Evolutionary conservation across 2,113 vertebrate species (phyloP).

Genomic region (Petaurus breviceps): DNA sequence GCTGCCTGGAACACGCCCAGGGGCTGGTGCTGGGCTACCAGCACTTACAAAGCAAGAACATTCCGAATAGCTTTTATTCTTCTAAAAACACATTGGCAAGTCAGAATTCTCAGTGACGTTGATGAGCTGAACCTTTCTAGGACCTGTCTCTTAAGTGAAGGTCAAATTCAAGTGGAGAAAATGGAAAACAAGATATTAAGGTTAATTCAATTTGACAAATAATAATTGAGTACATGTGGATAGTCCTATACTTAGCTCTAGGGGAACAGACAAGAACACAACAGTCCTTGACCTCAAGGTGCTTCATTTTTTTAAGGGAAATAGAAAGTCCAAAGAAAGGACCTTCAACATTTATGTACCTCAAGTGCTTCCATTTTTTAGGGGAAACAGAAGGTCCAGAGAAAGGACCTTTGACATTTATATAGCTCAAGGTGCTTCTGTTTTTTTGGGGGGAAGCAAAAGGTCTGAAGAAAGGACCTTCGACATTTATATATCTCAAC

Average conservation of each 20-base stretch:
- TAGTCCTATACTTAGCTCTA: not conserved
- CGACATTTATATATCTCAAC: not conserved
- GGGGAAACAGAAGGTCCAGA: no score
- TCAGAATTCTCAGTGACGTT: constrained; percentile 46
- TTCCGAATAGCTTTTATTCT: constrained; percentile 61
- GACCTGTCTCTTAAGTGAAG: constrained; percentile 54
- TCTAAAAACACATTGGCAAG: constrained; percentile 45
- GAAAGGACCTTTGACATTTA: no score
- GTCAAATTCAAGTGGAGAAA: not conserved
- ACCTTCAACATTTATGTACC: no score
- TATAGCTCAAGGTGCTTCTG: no score
- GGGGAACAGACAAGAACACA: not conserved
- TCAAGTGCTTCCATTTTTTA: not conserved
- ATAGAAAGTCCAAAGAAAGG: not conserved
- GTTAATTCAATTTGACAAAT: not conserved
- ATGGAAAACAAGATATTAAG: not conserved
- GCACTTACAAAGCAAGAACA: constrained; percentile 42
- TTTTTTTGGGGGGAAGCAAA: no score
- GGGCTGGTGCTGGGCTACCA: constrained; percentile 52
- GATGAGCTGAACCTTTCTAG: constrained; percentile 44
- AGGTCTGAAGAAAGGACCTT: no score
- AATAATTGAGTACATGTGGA: not conserved
- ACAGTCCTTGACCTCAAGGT: not conserved
- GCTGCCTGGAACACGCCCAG: constrained; percentile 60
- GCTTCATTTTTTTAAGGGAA: not conserved